These are phyloP conservation scores for Corvus cornix DNA, from an alignment of 2,113 vertebrate genomes.

Conservation along the genomic window DNA sequence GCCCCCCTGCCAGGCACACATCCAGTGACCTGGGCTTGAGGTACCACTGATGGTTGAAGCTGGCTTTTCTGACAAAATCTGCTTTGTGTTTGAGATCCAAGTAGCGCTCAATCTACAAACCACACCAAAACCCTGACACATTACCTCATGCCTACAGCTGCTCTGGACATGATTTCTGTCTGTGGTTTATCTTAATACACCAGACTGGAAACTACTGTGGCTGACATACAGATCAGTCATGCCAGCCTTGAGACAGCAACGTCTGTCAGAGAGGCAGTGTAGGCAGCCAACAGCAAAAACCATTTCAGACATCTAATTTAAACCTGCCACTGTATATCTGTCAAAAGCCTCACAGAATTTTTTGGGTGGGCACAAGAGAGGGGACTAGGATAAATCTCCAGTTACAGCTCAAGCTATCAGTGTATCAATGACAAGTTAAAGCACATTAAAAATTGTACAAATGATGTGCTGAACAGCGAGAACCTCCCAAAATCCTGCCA, in stretches of 20 bases:
- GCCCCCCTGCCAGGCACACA: accelerated
- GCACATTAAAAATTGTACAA: neutral
- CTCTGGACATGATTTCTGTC: neutral
- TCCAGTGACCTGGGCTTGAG: neutral
- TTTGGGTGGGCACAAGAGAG: neutral
- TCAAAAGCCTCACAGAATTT: neutral
- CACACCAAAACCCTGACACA: neutral
- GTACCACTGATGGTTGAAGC: neutral
- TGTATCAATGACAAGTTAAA: neutral
- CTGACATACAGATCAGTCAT: neutral
- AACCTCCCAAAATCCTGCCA: neutral
- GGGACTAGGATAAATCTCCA: neutral
- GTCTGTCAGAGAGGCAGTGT: neutral
- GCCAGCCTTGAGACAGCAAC: neutral
- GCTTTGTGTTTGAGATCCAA: accelerated
- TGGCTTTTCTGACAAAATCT: neutral
- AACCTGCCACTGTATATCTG: neutral
- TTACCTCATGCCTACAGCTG: neutral
- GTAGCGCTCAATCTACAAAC: neutral
- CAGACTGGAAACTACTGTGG: neutral
- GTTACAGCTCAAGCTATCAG: neutral
- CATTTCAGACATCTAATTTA: neutral
- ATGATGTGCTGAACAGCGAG: neutral
- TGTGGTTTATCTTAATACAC: neutral
- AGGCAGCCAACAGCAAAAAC: neutral